Evolutionary conservation across 2,113 vertebrate species (phyloP).

Genomic region (Ctenomys sociabilis): DNA sequence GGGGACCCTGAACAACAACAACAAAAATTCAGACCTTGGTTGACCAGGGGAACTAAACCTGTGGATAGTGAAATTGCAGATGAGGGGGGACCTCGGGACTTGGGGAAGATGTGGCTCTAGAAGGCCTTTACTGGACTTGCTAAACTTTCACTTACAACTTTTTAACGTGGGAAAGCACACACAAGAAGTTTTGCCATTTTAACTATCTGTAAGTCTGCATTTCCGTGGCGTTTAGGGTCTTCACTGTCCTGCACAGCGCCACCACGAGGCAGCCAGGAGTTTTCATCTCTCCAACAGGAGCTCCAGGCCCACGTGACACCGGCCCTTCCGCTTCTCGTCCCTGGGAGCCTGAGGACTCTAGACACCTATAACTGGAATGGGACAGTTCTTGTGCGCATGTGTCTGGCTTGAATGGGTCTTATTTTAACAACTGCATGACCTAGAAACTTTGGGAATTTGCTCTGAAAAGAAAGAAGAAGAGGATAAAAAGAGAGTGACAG

Average conservation of each 20-base stretch:
- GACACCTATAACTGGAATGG: not conserved
- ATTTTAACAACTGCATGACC: not conserved
- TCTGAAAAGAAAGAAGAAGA: not conserved
- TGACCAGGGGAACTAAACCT: not conserved
- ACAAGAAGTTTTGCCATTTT: not conserved
- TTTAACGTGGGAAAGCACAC: not conserved
- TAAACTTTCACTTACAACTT: not conserved
- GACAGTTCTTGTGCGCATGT: not conserved
- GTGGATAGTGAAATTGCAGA: not conserved
- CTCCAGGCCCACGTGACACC: accelerated
- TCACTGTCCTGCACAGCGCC: accelerated
- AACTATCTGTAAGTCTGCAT: not conserved
- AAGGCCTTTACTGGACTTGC: not conserved
- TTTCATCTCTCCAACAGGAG: not conserved
- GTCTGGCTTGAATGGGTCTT: not conserved
- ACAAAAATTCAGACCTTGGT: no score
- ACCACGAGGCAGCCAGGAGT: not conserved
- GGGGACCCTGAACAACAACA: no score
- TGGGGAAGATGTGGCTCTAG: not conserved
- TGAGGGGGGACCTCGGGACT: no score
- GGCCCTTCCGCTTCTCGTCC: not conserved
- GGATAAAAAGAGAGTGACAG: not conserved
- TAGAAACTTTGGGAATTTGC: not conserved
- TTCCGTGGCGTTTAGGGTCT: not conserved
- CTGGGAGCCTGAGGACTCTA: not conserved